Conservation (phyloP, 2,888 invertebrate genomes). For the Sminthurides aquaticus region DNA sequence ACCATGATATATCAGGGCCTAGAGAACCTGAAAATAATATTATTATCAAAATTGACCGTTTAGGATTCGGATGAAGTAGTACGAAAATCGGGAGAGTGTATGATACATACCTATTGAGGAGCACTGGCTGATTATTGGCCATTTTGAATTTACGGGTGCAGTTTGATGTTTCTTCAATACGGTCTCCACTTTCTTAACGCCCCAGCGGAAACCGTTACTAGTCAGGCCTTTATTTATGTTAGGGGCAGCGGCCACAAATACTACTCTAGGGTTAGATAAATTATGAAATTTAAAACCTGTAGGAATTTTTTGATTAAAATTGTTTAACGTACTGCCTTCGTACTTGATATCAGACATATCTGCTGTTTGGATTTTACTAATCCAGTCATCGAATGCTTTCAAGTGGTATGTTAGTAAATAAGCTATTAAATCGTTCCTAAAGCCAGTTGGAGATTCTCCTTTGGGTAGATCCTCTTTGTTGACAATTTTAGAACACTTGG, state of each 20-base stretch:
- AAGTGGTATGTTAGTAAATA: slow-evolving; percentile 70
- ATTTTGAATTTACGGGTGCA: slow-evolving; percentile 52
- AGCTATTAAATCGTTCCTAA: slow-evolving; percentile 66
- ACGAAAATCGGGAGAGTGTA: not conserved
- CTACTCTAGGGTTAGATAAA: slow-evolving; percentile 57
- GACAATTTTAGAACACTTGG: slow-evolving; percentile 61
- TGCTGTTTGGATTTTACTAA: slow-evolving; percentile 63
- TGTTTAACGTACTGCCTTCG: not conserved
- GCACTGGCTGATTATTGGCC: slow-evolving; percentile 75
- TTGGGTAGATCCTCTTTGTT: slow-evolving; percentile 47
- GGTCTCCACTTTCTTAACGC: slow-evolving; percentile 54
- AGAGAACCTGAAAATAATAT: slow-evolving; percentile 24
- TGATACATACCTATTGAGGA: slow-evolving; percentile 73
- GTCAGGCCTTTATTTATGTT: slow-evolving; percentile 62
- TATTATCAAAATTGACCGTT: not conserved
- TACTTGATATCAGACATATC: slow-evolving; percentile 60
- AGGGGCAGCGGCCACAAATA: slow-evolving; percentile 75
- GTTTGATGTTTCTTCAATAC: slow-evolving; percentile 58
- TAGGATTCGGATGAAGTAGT: not conserved
- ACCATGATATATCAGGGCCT: slow-evolving; percentile 28
- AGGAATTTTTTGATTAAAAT: not conserved
- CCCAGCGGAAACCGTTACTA: slow-evolving; percentile 55
- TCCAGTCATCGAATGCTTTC: slow-evolving; percentile 62
- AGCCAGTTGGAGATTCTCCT: slow-evolving; percentile 77
- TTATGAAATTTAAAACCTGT: too few relatives aligned